phyloP scores from a whole-genome alignment of 1,140 invertebrate genomes.

The Microplitis demolitor region DNA sequence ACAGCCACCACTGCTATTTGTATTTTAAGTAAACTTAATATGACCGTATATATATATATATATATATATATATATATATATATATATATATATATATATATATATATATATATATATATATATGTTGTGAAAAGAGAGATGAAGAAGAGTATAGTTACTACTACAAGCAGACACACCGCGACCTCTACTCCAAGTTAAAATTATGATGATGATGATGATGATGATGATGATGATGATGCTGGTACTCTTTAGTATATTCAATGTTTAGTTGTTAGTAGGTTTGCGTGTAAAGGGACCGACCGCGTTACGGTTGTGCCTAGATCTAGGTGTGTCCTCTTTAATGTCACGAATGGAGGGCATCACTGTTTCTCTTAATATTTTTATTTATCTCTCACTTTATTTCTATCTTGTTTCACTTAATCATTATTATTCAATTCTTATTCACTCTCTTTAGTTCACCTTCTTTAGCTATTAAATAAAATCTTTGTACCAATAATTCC shows the following conservation, averaged over 20 bases:
- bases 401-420: conserved; percentile 21
- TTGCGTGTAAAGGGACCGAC: conserved; percentile 39
- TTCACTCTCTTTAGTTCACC: background rate
- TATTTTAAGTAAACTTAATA: no score
- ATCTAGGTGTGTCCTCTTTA: conserved; percentile 48
- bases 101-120: background rate
- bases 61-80: no score
- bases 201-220: no score
- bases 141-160: no score
- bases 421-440: background rate
- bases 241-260: background rate
- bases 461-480: no score
- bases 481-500: no score
- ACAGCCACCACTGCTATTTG: background rate
- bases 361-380: background rate
- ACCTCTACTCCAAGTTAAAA: no score
- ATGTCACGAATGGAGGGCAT: conserved; percentile 46
- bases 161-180: no score
- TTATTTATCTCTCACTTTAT: background rate
- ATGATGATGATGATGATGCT: no score
- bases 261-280: conserved; percentile 2
- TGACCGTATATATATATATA: background rate
- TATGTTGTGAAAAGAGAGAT: no score
- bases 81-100: no score
- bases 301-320: conserved; percentile 32